Evolutionary conservation across 2,113 vertebrate species (phyloP).

Genomic region (Platanista minor): DNA sequence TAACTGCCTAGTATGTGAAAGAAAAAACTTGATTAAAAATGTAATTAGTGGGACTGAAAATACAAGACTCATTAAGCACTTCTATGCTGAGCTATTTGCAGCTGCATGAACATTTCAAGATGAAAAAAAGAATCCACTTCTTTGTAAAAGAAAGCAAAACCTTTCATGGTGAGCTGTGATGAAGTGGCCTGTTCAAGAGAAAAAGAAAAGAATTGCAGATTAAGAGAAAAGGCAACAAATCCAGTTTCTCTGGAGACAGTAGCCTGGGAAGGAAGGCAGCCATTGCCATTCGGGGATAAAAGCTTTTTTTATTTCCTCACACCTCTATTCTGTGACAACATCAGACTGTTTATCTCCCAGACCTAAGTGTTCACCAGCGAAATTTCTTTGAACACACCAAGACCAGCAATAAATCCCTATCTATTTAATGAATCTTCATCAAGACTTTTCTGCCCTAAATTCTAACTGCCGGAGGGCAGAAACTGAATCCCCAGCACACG

Average conservation of each 20-base stretch:
- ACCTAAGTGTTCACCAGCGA: background rate
- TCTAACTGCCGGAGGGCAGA: background rate
- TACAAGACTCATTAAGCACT: background rate
- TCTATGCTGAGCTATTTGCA: background rate
- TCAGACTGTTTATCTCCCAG: background rate
- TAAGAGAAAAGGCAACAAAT: background rate
- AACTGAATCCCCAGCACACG: fast-evolving
- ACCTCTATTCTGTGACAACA: background rate
- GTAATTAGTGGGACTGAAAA: background rate
- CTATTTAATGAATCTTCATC: background rate
- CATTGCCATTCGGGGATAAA: fast-evolving
- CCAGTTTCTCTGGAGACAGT: background rate
- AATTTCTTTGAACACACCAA: background rate
- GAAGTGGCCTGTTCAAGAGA: background rate
- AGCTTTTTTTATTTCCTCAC: background rate
- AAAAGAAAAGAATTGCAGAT: background rate
- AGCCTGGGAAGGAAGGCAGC: background rate
- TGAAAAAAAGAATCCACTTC: background rate
- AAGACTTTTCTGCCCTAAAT: background rate
- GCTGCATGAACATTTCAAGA: background rate
- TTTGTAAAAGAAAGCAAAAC: too few relatives aligned
- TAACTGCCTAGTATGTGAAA: background rate
- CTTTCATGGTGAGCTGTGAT: background rate
- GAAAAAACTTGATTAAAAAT: background rate
- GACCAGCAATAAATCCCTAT: background rate